These are phyloP conservation scores for Stegastes partitus DNA, from an alignment of 2,113 vertebrate genomes.

Conservation along the genomic window DNA sequence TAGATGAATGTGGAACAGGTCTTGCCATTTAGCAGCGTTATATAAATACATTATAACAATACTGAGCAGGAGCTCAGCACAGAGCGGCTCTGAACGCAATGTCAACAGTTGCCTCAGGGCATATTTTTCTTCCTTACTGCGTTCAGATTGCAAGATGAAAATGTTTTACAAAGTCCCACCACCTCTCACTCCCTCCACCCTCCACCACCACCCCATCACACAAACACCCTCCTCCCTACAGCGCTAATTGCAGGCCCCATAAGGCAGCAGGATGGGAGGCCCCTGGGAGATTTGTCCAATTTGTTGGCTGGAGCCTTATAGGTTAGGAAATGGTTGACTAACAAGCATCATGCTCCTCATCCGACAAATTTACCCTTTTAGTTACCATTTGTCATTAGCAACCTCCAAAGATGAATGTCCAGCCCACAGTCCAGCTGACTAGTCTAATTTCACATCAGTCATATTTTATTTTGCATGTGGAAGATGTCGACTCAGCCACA, in stretches of 20 bases:
- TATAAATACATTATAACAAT: constrained; percentile 85
- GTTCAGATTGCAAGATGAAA: constrained; percentile 84
- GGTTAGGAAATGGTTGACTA: constrained; percentile 86
- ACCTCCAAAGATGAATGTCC: no score
- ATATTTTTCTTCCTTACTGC: constrained; percentile 70
- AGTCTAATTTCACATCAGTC: no score
- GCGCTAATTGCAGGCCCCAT: constrained; percentile 91
- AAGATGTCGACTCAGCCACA: no score
- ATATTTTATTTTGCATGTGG: no score
- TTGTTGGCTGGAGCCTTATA: constrained; percentile 84
- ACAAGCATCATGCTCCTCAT: constrained; percentile 47
- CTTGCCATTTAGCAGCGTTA: constrained; percentile 90
- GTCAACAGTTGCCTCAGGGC: constrained; percentile 94
- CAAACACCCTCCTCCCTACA: constrained; percentile 70
- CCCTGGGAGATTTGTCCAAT: constrained; percentile 77
- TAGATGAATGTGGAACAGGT: constrained; percentile 94
- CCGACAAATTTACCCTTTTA: neutral
- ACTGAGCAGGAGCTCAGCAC: constrained; percentile 63
- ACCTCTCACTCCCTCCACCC: constrained; percentile 26
- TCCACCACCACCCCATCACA: constrained; percentile 35
- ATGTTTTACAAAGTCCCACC: constrained; percentile 85
- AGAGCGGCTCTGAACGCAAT: constrained; percentile 85
- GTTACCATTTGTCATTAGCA: neutral
- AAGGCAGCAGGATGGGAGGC: constrained; percentile 81
- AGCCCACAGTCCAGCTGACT: no score